Base-by-base conservation (phyloP, 1,140 invertebrate genomes). In the Grapholita molesta region DNA sequence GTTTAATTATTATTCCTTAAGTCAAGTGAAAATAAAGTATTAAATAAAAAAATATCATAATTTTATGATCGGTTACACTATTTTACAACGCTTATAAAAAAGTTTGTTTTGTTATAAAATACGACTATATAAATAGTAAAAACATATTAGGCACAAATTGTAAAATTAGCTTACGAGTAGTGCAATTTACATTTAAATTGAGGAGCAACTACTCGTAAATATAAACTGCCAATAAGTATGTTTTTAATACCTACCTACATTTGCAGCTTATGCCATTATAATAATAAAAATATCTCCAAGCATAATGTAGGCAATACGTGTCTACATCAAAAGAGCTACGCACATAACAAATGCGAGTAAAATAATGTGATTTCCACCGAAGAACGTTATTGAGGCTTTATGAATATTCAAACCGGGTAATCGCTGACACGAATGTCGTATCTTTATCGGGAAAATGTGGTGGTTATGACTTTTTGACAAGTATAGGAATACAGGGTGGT, bases 401-500 rank as follows among this genome's bases (percentile, higher is more conserved):
- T 85, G 79, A 83, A 85, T 85, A 85, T 85, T 85, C 80, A 82
- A 69, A 75, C 72, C 66, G 71, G 70, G 18, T 21, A 48, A 48
- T 8, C 42, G 15, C 18, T 21, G 18, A 48, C 6, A 21, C 6
- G 18, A 48, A 48, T 6, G 42, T 18, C 15, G 18, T 21, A 48
- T 18, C 15, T 48, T 48, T 1, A 21, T 9, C 0, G 7, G 5
- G 42, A 48, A 21, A 48, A 7, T 48, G 21, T 9, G 42, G 42
- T 6, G 0, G 7, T 21, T 48, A 1, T 48, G 42, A 48, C 18
- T 4, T 18, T 48, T 48, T 48, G 2, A 48, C 3, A 48, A 48
- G 18, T 1, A 48, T n/a, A 1, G 9, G 78, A 82, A 80, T 77
- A 71, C 74, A 70, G 70, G 68, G 72, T 53, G 70, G 68, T 77